Percentiles rank a stretch among this genome's conserved stretches.
phyloP scores from a whole-genome alignment of 2,888 invertebrate species.

The Apoda limacodes region DNA sequence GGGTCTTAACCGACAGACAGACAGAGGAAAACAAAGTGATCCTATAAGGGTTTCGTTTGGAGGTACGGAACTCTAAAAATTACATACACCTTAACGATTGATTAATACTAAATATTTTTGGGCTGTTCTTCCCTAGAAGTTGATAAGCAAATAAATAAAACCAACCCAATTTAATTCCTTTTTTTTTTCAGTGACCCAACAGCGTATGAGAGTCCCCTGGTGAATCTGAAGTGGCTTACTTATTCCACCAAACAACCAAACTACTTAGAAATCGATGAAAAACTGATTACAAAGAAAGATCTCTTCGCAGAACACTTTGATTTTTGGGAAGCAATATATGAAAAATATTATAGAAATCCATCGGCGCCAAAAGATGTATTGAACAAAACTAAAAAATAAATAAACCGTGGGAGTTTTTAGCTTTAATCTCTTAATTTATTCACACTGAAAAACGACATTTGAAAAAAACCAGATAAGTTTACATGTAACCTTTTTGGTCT shows the following conservation, averaged over 20 bases:
- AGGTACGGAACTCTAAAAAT: no score
- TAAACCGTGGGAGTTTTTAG: no score
- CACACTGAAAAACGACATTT: no score
- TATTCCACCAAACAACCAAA: conserved; percentile 35
- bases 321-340: conserved; percentile 48
- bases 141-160: neutral
- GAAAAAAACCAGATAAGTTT: conserved; percentile 8
- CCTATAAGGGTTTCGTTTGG: no score
- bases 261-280: conserved; percentile 41
- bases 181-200: conserved; percentile 47
- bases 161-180: conserved; percentile 1
- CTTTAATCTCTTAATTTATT: no score
- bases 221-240: conserved; percentile 39
- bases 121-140: neutral
- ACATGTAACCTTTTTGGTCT: no score
- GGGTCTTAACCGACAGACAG: no score
- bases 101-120: neutral
- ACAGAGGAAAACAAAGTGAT: no score
- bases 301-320: conserved; percentile 34
- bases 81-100: no score
- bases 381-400: conserved; percentile 11
- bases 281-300: conserved; percentile 33
- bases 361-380: conserved; percentile 22
- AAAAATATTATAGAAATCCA: conserved; percentile 47
- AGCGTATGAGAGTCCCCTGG: conserved; percentile 39